Base-by-base conservation (phyloP, 2,888 invertebrate species). In the Operophtera brumata region DNA sequence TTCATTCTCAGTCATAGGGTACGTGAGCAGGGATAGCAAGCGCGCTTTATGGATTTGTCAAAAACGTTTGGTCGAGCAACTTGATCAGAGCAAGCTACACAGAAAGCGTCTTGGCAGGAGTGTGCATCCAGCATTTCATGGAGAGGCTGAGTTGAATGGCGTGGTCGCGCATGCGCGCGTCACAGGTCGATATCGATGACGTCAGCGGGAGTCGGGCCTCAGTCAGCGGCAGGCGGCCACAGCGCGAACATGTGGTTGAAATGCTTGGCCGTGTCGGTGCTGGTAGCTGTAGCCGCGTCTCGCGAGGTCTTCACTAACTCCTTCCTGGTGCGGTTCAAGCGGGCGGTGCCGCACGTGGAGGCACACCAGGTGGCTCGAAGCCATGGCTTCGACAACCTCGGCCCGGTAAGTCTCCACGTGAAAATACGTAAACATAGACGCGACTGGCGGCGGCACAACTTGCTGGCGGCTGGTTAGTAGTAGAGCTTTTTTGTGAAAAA, bases 321-420 rank as follows among this genome's bases (percentile, higher is more conserved):
- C 52, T 99, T 99, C 92, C 92, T 97, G 82, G 98, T 99, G 71
- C 93, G 95, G 71, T 94, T 98, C 87, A 94, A 94, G 77, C 92
- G 95, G 67, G 94, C 95, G 61, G 93, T 96, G 57, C 94, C 94
- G 54, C 93, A 92, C 68, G 92, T 93, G 13, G 92, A 95, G 74
- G 99, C 97, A 47, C 94, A 94, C 78, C 85, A 92, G 66, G 93
- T 99, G 63, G 99, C 99, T 58, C 91, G 92, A 64, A 92, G 95
- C 75, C 96, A 97, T 84, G 99, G 99, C 77, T 99, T 99, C 91
- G 94, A 96, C 78, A 98, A 95, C 89, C 92, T 97, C 69, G 97
- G 98, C 81, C 94, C 97, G 93, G 99, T 99, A 88, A 95, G 97
- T 93, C 64, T 67, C 78, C 87, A 89, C 87, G 89, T 89, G 89